Percentiles rank a stretch among this genome's conserved stretches.
phyloP scores from a whole-genome alignment of 2,888 invertebrate species.

The Synergus umbraculus region DNA sequence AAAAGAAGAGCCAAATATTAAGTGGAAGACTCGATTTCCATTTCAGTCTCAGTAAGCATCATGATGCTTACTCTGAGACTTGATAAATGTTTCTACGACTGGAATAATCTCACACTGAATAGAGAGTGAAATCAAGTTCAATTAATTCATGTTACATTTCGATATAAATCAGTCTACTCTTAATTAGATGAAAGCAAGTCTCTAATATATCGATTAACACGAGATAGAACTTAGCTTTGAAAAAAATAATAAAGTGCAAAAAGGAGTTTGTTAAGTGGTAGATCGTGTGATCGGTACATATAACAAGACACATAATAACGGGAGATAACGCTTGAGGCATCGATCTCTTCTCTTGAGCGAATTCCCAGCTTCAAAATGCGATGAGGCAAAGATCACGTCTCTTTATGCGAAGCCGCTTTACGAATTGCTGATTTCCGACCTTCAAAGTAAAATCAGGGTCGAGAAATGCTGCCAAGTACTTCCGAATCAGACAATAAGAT shows the following conservation, averaged over 20 bases:
- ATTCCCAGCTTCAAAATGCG: conserved; percentile 36
- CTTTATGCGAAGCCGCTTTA: conserved; percentile 57
- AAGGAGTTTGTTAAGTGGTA: neutral
- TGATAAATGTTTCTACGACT: no score
- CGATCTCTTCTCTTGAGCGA: conserved; percentile 45
- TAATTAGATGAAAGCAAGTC: no score
- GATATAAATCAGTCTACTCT: no score
- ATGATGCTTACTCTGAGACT: no score
- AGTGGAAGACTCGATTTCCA: no score
- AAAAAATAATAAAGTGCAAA: neutral
- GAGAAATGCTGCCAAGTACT: neutral
- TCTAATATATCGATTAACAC: no score
- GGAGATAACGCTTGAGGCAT: conserved; percentile 47
- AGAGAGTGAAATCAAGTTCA: no score
- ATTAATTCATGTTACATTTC: no score
- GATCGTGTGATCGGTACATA: conserved; percentile 27
- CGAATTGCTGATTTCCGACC: conserved; percentile 42
- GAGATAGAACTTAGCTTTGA: no score
- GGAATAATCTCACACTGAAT: no score
- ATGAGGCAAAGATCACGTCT: conserved; percentile 46
- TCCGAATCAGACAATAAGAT: no score
- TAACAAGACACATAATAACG: conserved; percentile 47
- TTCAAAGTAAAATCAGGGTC: neutral
- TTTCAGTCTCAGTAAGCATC: no score
- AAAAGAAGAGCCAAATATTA: neutral